phyloP scores from a whole-genome alignment of 1,140 invertebrate species.

The Pseudomyrmex cubaensis region DNA sequence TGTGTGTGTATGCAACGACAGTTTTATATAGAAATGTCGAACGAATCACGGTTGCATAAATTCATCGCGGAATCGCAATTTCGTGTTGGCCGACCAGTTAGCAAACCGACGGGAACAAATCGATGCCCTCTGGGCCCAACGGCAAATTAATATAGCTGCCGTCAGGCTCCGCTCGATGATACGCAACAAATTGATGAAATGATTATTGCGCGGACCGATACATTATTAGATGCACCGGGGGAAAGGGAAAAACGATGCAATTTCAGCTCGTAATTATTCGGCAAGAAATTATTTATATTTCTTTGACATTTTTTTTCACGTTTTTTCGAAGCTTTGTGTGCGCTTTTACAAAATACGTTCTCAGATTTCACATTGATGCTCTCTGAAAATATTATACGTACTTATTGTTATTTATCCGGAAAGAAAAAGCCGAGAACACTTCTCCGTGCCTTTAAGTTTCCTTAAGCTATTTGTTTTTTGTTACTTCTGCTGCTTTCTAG shows the following conservation, averaged over 20 bases:
- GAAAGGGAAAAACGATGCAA: slow-evolving; percentile 13
- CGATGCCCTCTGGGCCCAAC: slow-evolving; percentile 71
- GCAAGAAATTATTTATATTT: background rate
- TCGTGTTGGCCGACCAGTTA: slow-evolving; percentile 63
- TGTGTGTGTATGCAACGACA: slow-evolving; percentile 42
- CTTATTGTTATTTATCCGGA: background rate
- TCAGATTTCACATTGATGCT: no score
- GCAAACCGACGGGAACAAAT: slow-evolving; percentile 73
- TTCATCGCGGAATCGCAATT: slow-evolving; percentile 69
- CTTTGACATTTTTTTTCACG: background rate
- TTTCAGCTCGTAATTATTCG: slow-evolving; percentile 27
- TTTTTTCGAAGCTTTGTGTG: no score
- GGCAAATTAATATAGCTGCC: slow-evolving; percentile 72
- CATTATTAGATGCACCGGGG: slow-evolving; percentile 61
- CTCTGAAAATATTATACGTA: no score
- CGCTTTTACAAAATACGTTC: no score
- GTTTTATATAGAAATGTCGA: slow-evolving; percentile 52
- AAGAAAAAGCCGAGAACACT: background rate
- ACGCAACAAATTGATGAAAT: slow-evolving; percentile 74
- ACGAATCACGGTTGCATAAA: slow-evolving; percentile 60
- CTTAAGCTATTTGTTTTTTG: no score
- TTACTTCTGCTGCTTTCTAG: no score
- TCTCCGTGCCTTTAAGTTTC: no score
- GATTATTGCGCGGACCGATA: slow-evolving; percentile 66
- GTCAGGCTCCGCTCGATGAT: slow-evolving; percentile 70